phyloP scores from a whole-genome alignment of 2,888 invertebrate genomes.

The Hirtodrosophila histrioides region DNA sequence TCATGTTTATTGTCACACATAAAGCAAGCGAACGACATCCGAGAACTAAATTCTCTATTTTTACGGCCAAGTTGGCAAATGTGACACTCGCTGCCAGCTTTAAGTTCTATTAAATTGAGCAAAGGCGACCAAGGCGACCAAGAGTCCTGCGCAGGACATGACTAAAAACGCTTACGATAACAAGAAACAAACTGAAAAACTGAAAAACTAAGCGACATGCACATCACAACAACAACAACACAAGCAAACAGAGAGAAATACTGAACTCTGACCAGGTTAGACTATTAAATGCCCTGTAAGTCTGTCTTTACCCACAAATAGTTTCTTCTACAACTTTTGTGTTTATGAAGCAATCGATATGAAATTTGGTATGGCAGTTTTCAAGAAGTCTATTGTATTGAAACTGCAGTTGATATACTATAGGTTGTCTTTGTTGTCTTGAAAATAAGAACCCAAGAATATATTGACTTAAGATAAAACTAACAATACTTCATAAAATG shows the following conservation, averaged over 20 bases:
- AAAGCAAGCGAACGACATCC: slow-evolving; percentile 56
- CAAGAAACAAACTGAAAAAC: slow-evolving; percentile 42
- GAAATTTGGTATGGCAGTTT: no score
- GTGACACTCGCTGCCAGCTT: slow-evolving; percentile 55
- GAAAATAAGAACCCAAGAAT: no score
- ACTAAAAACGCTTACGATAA: slow-evolving; percentile 56
- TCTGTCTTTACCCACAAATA: no score
- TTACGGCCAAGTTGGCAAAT: slow-evolving; percentile 73
- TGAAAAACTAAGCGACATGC: slow-evolving; percentile 47
- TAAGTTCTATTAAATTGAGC: slow-evolving; percentile 72
- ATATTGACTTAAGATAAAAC: no score
- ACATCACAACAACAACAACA: slow-evolving; percentile 31
- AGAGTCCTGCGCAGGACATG: slow-evolving; percentile 29
- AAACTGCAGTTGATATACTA: no score
- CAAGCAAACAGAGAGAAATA: slow-evolving; percentile 33
- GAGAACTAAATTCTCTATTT: slow-evolving; percentile 59
- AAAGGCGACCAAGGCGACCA: slow-evolving; percentile 12
- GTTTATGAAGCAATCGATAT: no score
- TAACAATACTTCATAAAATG: no score
- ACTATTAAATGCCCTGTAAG: slow-evolving; percentile 3
- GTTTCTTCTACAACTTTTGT: no score
- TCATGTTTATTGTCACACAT: slow-evolving; percentile 79
- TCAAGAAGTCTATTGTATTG: no score
- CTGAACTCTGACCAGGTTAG: not conserved
- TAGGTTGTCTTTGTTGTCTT: no score